These are phyloP conservation scores for Apis florea DNA, from an alignment of 1,140 invertebrate genomes.

Conservation along the genomic window DNA sequence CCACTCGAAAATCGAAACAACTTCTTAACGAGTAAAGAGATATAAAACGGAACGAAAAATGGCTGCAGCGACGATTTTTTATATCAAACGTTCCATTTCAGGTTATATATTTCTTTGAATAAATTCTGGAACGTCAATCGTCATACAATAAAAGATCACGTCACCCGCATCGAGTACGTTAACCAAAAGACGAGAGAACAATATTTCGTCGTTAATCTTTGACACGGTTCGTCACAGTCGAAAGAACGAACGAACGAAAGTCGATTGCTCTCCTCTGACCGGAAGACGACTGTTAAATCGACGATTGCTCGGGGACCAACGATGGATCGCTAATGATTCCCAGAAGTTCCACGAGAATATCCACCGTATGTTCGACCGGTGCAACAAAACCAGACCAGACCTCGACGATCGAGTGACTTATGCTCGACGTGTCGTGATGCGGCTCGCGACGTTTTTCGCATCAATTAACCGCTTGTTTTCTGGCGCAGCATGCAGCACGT, in stretches of 20 bases:
- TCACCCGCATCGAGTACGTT: too few relatives aligned
- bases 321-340: slow-evolving; percentile 59
- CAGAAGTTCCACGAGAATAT: slow-evolving; percentile 62
- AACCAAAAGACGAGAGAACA: too few relatives aligned
- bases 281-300: slow-evolving; percentile 41
- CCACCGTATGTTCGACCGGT: slow-evolving; percentile 13
- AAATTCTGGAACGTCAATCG: neutral
- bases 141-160: too few relatives aligned
- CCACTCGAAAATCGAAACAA: too few relatives aligned
- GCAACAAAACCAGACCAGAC: slow-evolving; percentile 10
- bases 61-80: too few relatives aligned
- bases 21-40: too few relatives aligned
- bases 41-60: too few relatives aligned
- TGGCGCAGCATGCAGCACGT: neutral
- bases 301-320: slow-evolving; percentile 52
- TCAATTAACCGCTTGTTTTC: slow-evolving; percentile 54
- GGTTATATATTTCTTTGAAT: too few relatives aligned
- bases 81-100: too few relatives aligned
- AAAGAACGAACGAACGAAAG: neutral
- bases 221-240: slow-evolving; percentile 30
- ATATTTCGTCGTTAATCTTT: slow-evolving; percentile 33
- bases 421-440: slow-evolving; percentile 14
- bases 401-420: slow-evolving; percentile 27
- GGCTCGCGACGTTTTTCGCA: slow-evolving; percentile 15
- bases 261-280: neutral